Conservation (phyloP, 2,888 invertebrate genomes). For the Lutraria lutraria region DNA sequence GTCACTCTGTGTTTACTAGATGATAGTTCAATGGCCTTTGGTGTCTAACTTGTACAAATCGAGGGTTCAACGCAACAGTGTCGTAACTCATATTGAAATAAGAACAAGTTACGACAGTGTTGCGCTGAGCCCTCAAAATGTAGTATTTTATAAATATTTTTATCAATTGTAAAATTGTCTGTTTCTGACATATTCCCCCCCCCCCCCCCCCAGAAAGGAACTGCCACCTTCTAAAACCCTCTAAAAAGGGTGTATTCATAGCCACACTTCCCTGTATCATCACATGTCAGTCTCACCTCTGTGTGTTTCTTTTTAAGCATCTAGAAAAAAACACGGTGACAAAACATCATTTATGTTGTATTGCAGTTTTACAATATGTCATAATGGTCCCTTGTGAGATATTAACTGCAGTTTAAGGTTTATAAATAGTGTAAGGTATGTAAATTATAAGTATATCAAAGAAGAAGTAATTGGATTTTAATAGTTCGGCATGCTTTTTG, state of each 20-base stretch:
- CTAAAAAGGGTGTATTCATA: not conserved
- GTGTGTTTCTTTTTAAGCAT: not conserved
- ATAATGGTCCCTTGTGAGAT: constrained; percentile 15
- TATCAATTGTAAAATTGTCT: too few species aligned
- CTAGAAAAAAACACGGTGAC: not conserved
- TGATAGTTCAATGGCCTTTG: too few species aligned
- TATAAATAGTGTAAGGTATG: not conserved
- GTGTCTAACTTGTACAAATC: too few species aligned
- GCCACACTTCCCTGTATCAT: not conserved
- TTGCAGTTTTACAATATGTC: constrained; percentile 8
- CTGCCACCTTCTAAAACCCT: too few species aligned
- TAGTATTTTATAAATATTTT: too few species aligned
- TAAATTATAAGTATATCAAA: not conserved
- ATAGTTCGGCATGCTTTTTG: not conserved
- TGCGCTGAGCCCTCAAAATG: too few species aligned
- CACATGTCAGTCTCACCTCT: not conserved
- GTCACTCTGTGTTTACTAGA: not conserved
- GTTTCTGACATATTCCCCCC: too few species aligned
- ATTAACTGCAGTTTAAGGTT: not conserved
- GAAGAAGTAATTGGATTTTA: constrained; percentile 1
- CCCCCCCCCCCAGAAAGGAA: too few species aligned
- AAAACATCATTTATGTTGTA: constrained; percentile 2
- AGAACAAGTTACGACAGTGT: too few species aligned
- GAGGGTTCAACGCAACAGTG: too few species aligned
- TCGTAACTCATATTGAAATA: too few species aligned